Base-by-base conservation (phyloP, 1,140 invertebrate genomes). In the Chironomus tepperi region DNA sequence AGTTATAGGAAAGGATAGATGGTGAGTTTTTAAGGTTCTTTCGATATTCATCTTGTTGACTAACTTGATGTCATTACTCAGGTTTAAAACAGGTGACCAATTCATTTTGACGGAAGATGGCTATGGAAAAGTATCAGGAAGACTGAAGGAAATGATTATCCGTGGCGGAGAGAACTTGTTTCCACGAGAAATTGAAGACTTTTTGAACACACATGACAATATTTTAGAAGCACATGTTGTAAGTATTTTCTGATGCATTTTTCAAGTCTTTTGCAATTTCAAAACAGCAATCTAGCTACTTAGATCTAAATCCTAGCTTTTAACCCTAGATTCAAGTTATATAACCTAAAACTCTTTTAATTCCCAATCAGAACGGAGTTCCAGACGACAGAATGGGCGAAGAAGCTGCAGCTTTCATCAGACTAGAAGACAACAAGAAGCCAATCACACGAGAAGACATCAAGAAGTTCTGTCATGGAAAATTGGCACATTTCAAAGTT, bases 131-230 rank as follows among this genome's bases (percentile, higher is more conserved):
- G 88, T 96, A 73, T 87, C 93, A 19, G 94, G 94, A 0, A 84
- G 94, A 42, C 81, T 90, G 0, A 96, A 96, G 79, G 94, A 96
- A 75, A 88, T 96, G 83, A 89, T 96, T 19, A 94, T 95, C 8
- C 83, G 93, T 74, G 94, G 94, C 16, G 94, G 94, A 64, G 94
- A 96, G 81, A 96, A 96, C 80, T 90, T 96, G 72, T 91, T 89
- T 75, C 93, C 94, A 0, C 88, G 87, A 77, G 93, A 96, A 83
- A 88, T 96, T 24, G 94, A 96, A 83, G 87, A 92, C 47, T 86
- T 93, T 43, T 79, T 95, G 0, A 88, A 90, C 79, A 88, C 85
- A 7, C 92, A 95, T 83, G 91, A 91, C 0, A 83, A 85, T 75
- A 84, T 96, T 21, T 78, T 87, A 12, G 91, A 95, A 79, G 91